These are phyloP conservation scores for Stichodactyla mertensii DNA, from an alignment of 64 coral and sea anemone species.

Conservation along the genomic window DNA sequence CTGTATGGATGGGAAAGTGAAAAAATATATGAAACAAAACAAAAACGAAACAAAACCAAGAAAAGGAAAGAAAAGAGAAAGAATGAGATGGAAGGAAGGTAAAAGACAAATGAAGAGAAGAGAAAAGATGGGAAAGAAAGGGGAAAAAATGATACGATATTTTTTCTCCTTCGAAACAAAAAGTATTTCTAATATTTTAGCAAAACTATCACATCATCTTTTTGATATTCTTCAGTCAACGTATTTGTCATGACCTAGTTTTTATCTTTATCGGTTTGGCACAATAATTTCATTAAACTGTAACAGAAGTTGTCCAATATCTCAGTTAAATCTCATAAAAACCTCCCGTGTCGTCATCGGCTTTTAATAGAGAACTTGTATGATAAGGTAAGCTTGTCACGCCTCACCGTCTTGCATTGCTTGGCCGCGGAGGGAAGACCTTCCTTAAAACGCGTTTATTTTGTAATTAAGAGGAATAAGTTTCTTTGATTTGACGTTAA, in stretches of 20 bases:
- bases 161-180: too few species aligned
- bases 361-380: not conserved
- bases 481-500: slow-evolving; percentile 3
- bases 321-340: not conserved
- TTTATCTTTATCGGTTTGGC: not conserved
- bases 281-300: slow-evolving; percentile 10
- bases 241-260: not conserved
- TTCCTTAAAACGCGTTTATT: not conserved
- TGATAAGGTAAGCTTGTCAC: not conserved
- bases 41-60: too few species aligned
- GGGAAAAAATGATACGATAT: too few species aligned
- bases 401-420: not conserved
- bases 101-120: too few species aligned
- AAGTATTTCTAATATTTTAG: too few species aligned
- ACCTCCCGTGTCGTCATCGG: not conserved
- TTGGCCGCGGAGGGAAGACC: not conserved
- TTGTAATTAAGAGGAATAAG: not conserved
- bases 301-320: not conserved
- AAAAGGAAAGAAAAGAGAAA: too few species aligned
- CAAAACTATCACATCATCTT: too few species aligned
- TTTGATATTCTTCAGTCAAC: not conserved
- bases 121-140: too few species aligned
- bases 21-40: not conserved
- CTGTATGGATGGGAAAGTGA: not conserved
- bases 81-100: too few species aligned